Evolutionary conservation across 2,797 vertebrate genomes (phyloP).

Genomic region (Gorsachius magnificus): DNA sequence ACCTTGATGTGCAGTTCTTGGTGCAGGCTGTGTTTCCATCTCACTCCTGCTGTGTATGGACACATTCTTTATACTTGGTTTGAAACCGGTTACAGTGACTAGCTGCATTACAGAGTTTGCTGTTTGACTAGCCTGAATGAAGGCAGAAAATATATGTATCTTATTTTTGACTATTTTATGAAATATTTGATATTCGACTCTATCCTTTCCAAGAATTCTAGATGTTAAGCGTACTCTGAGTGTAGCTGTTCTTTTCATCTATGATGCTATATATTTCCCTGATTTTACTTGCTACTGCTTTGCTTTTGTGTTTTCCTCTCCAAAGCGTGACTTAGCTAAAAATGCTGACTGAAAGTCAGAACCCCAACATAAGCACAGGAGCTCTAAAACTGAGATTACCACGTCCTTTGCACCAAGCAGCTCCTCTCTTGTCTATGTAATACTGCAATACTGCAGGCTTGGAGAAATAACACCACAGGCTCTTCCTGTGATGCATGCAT

Average conservation of each 20-base stretch:
- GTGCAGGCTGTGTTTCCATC: not conserved
- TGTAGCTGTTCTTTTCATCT: not conserved
- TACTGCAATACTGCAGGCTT: not conserved
- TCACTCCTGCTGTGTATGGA: fast-evolving
- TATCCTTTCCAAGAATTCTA: not conserved
- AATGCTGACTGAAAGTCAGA: not conserved
- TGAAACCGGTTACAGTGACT: not conserved
- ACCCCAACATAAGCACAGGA: not conserved
- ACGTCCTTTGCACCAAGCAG: not conserved
- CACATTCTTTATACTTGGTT: not conserved
- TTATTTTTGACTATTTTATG: not conserved
- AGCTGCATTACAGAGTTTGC: not conserved
- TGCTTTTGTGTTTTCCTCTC: not conserved
- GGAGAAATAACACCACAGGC: not conserved
- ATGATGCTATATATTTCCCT: not conserved
- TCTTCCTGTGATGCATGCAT: not conserved
- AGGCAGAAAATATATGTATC: fast-evolving
- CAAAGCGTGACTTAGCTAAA: not conserved
- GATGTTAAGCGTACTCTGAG: not conserved
- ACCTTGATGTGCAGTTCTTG: not conserved
- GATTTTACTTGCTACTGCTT: not conserved
- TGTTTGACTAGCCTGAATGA: not conserved
- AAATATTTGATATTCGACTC: not conserved
- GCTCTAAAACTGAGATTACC: not conserved
- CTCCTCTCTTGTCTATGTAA: not conserved